Base-by-base conservation (phyloP, 2,113 vertebrate genomes). In the Limanda limanda region DNA sequence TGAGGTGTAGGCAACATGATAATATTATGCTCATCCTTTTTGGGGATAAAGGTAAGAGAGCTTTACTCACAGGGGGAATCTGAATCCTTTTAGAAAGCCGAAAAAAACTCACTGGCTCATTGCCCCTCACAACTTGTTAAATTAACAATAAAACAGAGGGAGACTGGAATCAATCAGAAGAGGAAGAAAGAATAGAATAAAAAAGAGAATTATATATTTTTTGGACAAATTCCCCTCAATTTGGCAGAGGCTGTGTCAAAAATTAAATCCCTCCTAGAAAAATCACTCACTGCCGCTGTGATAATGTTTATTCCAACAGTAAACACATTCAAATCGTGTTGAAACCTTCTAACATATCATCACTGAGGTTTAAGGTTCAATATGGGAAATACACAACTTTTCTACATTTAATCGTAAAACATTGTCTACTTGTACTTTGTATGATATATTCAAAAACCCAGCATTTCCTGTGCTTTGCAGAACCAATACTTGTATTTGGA, bases 31-130 rank as follows among this genome's bases (percentile, higher is more conserved):
- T 75, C 67, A 54, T 81, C 74, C 77, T 79, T 62, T 64, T 54
- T 42, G 63, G 47, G 73, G 81, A 87, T 85, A 78, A 82, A 84
- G 70, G 77, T 81, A 78, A 68, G 73, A 76, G 35, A 81, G 72
- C 71, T 78, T 84, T 62, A 52, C 63, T 78, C 67, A 56, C 42
- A 56, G 59, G 70, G 81, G 73, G 60, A 72, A 71, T 55, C 47
- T 77, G 55, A 84, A 76, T 74, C 24, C 35, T 45, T 78, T 24
- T 37, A 37, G 9, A 37, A 37, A 31, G 31, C 31, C 31, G 13
- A 42, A 13, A 42, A 60, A 37, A 62, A 54, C 54, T 74, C 37
- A 42, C 1, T 21, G 57, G 63, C 67, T 75, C 54, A 57, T 63
- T 68, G 56, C 21, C 0, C 10, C 47, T 51, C 72, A 21, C 37